Conservation (phyloP, 2,113 vertebrate genomes). For the Otocyon megalotis region DNA sequence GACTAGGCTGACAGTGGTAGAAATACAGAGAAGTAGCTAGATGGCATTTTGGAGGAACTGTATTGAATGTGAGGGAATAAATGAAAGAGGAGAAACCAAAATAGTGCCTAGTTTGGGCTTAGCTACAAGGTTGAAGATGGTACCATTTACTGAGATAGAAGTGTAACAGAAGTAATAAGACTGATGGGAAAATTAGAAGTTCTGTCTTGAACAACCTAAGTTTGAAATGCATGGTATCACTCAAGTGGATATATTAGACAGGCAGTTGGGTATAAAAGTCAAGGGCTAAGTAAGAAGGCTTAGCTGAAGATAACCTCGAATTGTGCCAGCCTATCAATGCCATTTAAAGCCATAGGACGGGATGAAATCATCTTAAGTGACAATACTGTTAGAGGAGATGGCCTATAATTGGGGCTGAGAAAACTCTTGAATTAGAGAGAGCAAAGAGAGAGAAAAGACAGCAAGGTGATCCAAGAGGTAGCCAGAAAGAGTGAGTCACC, state of each 20-base stretch:
- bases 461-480: background rate
- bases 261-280: background rate
- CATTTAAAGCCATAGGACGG: background rate
- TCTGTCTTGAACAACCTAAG: background rate
- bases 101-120: background rate
- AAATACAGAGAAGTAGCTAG: background rate
- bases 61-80: background rate
- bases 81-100: background rate
- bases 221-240: background rate
- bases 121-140: background rate
- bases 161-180: background rate
- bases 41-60: background rate
- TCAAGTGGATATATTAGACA: background rate
- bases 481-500: background rate
- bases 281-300: background rate
- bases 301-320: background rate
- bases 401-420: background rate
- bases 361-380: background rate
- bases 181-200: background rate
- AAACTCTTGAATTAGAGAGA: background rate
- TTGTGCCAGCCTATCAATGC: background rate
- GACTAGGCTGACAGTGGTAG: background rate
- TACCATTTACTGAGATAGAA: background rate
- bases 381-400: background rate
- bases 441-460: background rate